These are phyloP conservation scores for Menidia beryllina DNA, from an alignment of 2,113 vertebrate species.

Conservation along the genomic window DNA sequence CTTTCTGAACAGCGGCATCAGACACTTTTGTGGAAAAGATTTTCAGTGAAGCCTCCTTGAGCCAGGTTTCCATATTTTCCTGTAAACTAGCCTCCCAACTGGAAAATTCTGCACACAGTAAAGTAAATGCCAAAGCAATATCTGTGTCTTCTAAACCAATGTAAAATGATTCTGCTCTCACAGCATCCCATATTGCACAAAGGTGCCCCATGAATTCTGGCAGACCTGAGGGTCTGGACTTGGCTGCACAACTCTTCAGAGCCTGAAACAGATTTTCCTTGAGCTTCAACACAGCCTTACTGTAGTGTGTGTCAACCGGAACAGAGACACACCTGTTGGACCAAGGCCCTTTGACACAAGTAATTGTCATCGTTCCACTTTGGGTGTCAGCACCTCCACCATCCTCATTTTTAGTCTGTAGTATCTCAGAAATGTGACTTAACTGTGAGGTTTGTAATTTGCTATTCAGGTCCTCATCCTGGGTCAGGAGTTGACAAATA, in stretches of 20 bases:
- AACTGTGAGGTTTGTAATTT: conserved; percentile 70
- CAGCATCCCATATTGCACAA: conserved; percentile 68
- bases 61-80: conserved; percentile 71
- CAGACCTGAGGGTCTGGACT: conserved; percentile 45
- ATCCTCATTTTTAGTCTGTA: conserved; percentile 46
- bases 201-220: conserved; percentile 66
- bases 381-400: not conserved
- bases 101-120: conserved; percentile 71
- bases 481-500: conserved; percentile 62
- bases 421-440: conserved; percentile 58
- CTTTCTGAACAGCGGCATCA: conserved; percentile 13
- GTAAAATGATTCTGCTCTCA: conserved; percentile 71
- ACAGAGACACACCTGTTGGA: conserved; percentile 54
- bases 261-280: conserved; percentile 71
- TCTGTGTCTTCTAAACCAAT: conserved; percentile 64
- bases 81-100: conserved; percentile 63
- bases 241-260: conserved; percentile 52
- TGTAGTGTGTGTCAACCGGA: conserved; percentile 66
- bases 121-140: conserved; percentile 65
- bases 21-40: conserved; percentile 55
- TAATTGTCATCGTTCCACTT: conserved; percentile 16
- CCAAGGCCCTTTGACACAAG: conserved; percentile 72
- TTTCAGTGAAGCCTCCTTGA: conserved; percentile 51
- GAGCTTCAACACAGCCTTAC: conserved; percentile 58
- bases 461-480: conserved; percentile 63